Evolutionary conservation across 2,888 invertebrate genomes (phyloP).

Genomic region (Doris montereyensis): DNA sequence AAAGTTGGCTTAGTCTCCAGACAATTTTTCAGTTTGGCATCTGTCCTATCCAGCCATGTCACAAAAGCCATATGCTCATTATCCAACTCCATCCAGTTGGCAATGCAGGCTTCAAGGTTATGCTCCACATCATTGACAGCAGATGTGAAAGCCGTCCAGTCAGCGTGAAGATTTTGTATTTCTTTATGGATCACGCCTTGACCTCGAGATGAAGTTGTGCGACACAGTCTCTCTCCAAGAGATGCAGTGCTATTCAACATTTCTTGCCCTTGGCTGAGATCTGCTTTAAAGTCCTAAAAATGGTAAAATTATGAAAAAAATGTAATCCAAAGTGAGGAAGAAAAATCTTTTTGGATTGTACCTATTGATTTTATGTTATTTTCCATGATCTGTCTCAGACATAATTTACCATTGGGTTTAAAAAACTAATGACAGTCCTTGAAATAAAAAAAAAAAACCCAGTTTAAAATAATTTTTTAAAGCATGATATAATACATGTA

Average conservation of each 20-base stretch:
- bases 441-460: no score
- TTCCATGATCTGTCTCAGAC: no score
- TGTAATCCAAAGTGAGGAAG: no score
- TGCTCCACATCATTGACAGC: conserved; percentile 80
- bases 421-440: no score
- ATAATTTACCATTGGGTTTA: no score
- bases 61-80: conserved; percentile 88
- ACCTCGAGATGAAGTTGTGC: conserved; percentile 77
- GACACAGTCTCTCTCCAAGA: conserved; percentile 74
- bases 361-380: no score
- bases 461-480: no score
- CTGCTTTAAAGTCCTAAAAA: conserved; percentile 77
- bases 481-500: no score
- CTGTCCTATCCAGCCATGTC: conserved; percentile 80
- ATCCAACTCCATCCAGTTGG: conserved; percentile 91
- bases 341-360: no score
- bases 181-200: conserved; percentile 66
- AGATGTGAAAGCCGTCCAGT: conserved; percentile 64
- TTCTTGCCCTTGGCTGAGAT: conserved; percentile 72
- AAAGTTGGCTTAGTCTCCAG: conserved; percentile 57
- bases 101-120: conserved; percentile 90
- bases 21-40: conserved; percentile 53
- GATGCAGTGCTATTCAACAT: conserved; percentile 81
- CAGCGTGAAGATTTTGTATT: conserved; percentile 61
- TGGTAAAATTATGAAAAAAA: not conserved